Base-by-base conservation (phyloP, 2,888 invertebrate species). In the Aleiodes leptofemur region DNA sequence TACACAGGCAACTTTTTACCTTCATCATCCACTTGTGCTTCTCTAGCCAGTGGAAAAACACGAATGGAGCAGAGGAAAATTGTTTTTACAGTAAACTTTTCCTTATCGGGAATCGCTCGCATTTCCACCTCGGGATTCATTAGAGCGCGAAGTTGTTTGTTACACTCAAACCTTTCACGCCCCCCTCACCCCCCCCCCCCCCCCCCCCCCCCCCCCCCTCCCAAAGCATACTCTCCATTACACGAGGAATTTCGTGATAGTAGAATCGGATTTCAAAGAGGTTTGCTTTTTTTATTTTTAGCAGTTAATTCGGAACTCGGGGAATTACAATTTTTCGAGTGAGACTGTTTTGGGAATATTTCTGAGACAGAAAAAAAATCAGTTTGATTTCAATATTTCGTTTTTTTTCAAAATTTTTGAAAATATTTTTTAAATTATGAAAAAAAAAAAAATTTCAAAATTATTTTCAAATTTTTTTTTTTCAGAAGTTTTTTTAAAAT, bases 51-150 rank as follows among this genome's bases (percentile, higher is more conserved):
- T 73, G 51, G 72, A 53, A 72, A 76, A 73, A 69, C 64, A 72
- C 61, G 69, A 43, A 43, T 57, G 72, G 61, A 66, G 66, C 56
- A 64, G 69, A 75, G 43, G 43, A 43, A 81, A 84, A 84, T 83
- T 82, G 81, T 85, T 85, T 85, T 83, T 79, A 82, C 78, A 76
- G 34, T 76, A 75, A 85, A 83, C 77, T 85, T 83, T 79, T 72
- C 56, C 72, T 74, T 77, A 76, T 76, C 78, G 75, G 57, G 69
- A 79, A 78, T 76, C 73, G 38, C 71, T 57, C 72, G 66, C 53
- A 23, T 72, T 71, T 71, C 57, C 73, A 68, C 72, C 38, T 56
- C 57, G 55, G 23, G 75, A 77, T 78, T 78, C 79, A 79, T 80
- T 76, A 76, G 75, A 79, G 68, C 73, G 59, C 64, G 69, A 75